phyloP scores from a whole-genome alignment of 2,797 vertebrate genomes.

The Tokudaia muenninki region DNA sequence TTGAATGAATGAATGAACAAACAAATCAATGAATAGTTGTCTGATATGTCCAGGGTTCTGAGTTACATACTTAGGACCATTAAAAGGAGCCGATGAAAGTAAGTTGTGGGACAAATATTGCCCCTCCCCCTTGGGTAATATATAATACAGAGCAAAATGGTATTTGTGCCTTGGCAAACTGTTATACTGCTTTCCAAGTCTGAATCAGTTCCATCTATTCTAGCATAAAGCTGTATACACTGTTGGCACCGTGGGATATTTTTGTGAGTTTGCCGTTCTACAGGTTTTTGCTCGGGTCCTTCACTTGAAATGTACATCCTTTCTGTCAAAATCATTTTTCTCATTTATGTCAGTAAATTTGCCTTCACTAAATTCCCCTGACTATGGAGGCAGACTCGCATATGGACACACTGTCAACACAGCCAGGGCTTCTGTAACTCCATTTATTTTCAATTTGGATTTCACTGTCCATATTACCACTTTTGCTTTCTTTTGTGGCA shows the following conservation, averaged over 20 bases:
- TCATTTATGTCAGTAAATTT: slow-evolving; percentile 54
- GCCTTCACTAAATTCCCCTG: not conserved
- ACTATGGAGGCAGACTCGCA: not conserved
- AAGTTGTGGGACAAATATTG: not conserved
- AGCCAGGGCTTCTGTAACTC: not conserved
- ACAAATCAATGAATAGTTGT: not conserved
- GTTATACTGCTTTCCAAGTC: not conserved
- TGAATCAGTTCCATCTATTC: not conserved
- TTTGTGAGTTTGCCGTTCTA: slow-evolving; percentile 38
- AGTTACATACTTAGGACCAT: not conserved
- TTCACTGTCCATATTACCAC: not conserved
- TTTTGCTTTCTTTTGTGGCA: not conserved
- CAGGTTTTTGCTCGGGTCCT: not conserved
- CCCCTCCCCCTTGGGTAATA: no score
- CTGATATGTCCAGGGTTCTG: not conserved
- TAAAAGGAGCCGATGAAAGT: not conserved
- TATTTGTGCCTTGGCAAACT: slow-evolving; percentile 1
- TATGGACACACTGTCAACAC: not conserved
- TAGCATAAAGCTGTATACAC: not conserved
- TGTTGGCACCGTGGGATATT: slow-evolving; percentile 11
- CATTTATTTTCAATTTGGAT: slow-evolving; percentile 21
- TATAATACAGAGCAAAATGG: not conserved
- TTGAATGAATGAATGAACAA: no score
- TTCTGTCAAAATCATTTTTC: slow-evolving; percentile 63
- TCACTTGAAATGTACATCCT: not conserved